A percentile compares a stretch with the other conserved stretches of the same genome.
Evolutionary conservation across 2,113 vertebrate genomes (phyloP).

Genomic region (Leucopternis melanops): DNA sequence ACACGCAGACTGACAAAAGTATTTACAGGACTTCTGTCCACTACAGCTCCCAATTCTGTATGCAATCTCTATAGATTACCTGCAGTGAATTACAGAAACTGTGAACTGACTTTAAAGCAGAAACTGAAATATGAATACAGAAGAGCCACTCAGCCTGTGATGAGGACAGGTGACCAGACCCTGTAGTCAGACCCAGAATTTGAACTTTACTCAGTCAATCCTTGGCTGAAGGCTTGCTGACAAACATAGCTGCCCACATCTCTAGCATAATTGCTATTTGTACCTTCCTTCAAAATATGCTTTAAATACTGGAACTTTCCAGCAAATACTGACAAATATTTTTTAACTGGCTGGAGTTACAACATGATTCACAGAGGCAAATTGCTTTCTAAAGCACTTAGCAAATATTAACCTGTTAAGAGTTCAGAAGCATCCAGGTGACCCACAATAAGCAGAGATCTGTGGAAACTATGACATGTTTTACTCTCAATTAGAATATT

Average conservation of each 20-base stretch:
- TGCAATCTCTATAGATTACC: neutral
- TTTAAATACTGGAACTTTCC: neutral
- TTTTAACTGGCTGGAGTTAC: neutral
- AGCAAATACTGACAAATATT: neutral
- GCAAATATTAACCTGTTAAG: neutral
- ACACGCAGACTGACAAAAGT: neutral
- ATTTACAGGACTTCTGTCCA: neutral
- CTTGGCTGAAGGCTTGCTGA: too few species aligned
- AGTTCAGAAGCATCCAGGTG: neutral
- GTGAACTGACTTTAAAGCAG: neutral
- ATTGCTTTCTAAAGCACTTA: neutral
- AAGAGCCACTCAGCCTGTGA: neutral
- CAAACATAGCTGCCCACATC: neutral
- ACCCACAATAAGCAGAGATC: neutral
- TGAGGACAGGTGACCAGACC: neutral
- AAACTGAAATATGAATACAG: rapidly evolving
- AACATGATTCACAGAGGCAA: neutral
- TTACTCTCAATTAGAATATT: neutral
- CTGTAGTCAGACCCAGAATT: neutral
- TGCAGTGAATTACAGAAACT: neutral
- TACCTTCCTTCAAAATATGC: neutral
- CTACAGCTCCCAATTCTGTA: neutral
- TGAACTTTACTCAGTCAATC: neutral
- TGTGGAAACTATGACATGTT: neutral
- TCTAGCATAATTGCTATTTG: neutral